Base-by-base conservation (phyloP, 2,888 invertebrate genomes). In the Eurytoma adleriae region DNA sequence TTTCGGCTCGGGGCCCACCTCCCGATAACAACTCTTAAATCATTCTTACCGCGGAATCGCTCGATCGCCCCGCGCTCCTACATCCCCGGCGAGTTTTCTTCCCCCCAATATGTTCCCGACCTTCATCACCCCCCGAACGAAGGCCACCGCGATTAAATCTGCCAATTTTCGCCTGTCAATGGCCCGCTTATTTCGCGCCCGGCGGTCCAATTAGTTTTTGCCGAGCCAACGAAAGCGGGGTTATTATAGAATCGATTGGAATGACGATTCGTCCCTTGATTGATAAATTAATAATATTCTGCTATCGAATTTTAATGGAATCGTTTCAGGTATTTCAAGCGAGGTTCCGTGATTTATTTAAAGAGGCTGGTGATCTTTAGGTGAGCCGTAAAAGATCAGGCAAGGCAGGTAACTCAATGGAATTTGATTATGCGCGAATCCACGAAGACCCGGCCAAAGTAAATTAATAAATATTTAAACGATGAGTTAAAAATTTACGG, bases 11-110 rank as follows among this genome's bases (percentile, higher is more conserved):
- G 83, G 80, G 72, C 14, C 1, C 10, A 14, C 50, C 74, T 78
- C 73, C 84, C 80, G 87, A 87, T 88, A 87, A 87, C 86, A 83
- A 85, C 83, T 84, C 85, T 87, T 88, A 86, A 88, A 88, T 88
- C 86, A 86, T 87, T 84, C 84, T 83, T 82, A 40, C 18, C 16
- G 13, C 24, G 40, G 56, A 24, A 61, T 61, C 62, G 54, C 54
- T 40, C 40, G 40, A 40, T 61, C 62, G 54, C 68, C 16, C 30
- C 27, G 48, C n/a, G 24, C 24, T 48, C 27, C 13, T 10, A 61
- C 59, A 56, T 64, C 18, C 64, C 70, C 16, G 18, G 50, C 40
- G 24, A 52, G 59, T 61, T 69, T 76, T 40, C 24, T 52, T 30
- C 59, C 7, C n/a, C 27, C 40, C 68, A 73, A 69, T 77, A 77